A percentile compares a stretch with the other conserved stretches of the same genome.
Conservation (phyloP, 2,113 vertebrate species). For the Paramormyrops kingsleyae region DNA sequence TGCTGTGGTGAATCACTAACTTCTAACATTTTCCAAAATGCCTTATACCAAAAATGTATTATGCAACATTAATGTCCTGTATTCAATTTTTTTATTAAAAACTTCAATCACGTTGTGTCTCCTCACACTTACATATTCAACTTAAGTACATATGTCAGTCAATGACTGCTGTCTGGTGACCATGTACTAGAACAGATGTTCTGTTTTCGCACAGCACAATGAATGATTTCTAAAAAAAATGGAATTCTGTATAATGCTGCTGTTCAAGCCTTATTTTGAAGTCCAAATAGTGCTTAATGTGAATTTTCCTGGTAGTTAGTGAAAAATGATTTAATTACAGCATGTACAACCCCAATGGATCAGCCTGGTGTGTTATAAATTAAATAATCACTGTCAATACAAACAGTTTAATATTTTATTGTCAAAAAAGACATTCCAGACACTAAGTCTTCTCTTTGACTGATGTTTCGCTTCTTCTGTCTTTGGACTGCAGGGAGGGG, state of each 20-base stretch:
- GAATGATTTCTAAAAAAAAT: neutral
- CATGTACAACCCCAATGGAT: neutral
- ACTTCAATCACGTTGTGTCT: neutral
- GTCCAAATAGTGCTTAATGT: neutral
- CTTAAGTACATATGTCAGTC: too few relatives aligned
- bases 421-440: conserved; percentile 18
- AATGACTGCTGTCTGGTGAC: neutral
- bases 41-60: conserved; percentile 25
- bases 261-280: neutral
- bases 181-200: neutral
- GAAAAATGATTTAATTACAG: neutral
- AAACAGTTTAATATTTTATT: conserved; percentile 13
- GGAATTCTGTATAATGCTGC: neutral
- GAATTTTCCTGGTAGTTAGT: neutral
- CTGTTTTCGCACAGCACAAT: neutral
- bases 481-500: neutral
- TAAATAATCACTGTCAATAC: neutral
- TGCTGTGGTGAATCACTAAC: conserved; percentile 6
- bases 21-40: conserved; percentile 21
- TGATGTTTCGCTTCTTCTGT: neutral
- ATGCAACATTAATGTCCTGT: conserved; percentile 39
- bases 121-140: too few relatives aligned
- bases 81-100: conserved; percentile 43
- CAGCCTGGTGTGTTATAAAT: neutral
- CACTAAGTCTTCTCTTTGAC: neutral